Conservation (phyloP, 2,797 vertebrate species). For the Crenichthys baileyi region DNA sequence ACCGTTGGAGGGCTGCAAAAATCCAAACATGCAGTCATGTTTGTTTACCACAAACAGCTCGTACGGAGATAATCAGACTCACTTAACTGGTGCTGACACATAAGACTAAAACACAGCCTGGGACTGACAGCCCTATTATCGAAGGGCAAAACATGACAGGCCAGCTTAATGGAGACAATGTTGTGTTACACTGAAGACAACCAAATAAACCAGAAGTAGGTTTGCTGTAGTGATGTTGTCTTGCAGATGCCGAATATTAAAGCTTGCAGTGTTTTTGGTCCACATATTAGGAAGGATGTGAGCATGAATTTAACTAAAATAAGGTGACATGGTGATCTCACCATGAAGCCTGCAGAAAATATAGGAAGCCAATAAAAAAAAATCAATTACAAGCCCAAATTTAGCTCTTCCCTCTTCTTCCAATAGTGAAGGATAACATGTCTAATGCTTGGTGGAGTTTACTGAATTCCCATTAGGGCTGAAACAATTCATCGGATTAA, state of each 20-base stretch:
- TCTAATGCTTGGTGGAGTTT: no score
- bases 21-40: conserved; percentile 48
- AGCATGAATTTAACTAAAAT: not conserved
- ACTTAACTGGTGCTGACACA: conserved; percentile 56
- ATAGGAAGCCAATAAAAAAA: no score
- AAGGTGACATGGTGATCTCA: no score
- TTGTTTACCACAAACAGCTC: conserved; percentile 35
- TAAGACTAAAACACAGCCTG: conserved; percentile 46
- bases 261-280: not conserved
- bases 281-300: not conserved
- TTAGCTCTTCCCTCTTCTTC: no score
- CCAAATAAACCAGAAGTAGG: conserved; percentile 29
- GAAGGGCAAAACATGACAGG: conserved; percentile 52
- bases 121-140: conserved; percentile 47
- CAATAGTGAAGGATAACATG: no score
- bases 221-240: not conserved
- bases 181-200: conserved; percentile 26
- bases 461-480: no score
- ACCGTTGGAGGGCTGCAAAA: conserved; percentile 84
- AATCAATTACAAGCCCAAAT: no score
- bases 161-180: conserved; percentile 38
- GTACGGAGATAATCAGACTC: conserved; percentile 33
- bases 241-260: not conserved
- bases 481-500: no score
- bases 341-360: not conserved